A percentile compares a stretch with the other conserved stretches of the same genome.
Conservation (phyloP, 2,797 vertebrate species). For the Hydrolagus colliei region DNA sequence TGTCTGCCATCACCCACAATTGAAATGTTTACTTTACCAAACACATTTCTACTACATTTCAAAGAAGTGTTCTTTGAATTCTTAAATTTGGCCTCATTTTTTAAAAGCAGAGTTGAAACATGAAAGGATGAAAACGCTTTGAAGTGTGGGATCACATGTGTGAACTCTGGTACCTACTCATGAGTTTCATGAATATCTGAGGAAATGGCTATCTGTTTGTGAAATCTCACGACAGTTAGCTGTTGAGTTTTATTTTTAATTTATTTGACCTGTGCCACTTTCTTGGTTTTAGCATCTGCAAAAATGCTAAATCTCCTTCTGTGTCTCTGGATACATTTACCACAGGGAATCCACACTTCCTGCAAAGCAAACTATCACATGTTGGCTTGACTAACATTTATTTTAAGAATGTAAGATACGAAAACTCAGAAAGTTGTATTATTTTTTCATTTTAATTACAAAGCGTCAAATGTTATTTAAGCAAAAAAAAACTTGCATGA, state of each 20-base stretch:
- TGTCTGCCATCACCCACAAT: slow-evolving; percentile 43
- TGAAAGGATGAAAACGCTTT: slow-evolving; percentile 57
- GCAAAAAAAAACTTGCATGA: no score
- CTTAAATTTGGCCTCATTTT: slow-evolving; percentile 62
- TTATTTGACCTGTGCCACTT: slow-evolving; percentile 46
- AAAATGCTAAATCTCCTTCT: slow-evolving; percentile 35
- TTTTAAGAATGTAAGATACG: background rate
- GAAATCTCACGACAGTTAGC: slow-evolving; percentile 46
- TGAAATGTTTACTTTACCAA: slow-evolving; percentile 59
- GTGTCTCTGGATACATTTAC: slow-evolving; percentile 32
- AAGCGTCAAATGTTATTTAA: background rate
- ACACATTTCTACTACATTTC: slow-evolving; percentile 61
- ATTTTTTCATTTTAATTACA: background rate
- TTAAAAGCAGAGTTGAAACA: slow-evolving; percentile 54
- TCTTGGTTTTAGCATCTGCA: slow-evolving; percentile 24
- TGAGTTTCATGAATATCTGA: slow-evolving; percentile 34
- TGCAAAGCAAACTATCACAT: slow-evolving; percentile 36
- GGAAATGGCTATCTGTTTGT: slow-evolving; percentile 42
- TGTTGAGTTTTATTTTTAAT: slow-evolving; percentile 40
- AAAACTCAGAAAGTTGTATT: background rate
- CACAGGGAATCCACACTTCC: slow-evolving; percentile 32
- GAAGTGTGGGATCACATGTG: slow-evolving; percentile 61
- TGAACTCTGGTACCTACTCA: slow-evolving; percentile 46
- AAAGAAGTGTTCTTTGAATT: slow-evolving; percentile 59
- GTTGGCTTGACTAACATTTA: slow-evolving; percentile 32